Base-by-base conservation (phyloP, 2,797 vertebrate species). In the Pseudochirops corinnae region DNA sequence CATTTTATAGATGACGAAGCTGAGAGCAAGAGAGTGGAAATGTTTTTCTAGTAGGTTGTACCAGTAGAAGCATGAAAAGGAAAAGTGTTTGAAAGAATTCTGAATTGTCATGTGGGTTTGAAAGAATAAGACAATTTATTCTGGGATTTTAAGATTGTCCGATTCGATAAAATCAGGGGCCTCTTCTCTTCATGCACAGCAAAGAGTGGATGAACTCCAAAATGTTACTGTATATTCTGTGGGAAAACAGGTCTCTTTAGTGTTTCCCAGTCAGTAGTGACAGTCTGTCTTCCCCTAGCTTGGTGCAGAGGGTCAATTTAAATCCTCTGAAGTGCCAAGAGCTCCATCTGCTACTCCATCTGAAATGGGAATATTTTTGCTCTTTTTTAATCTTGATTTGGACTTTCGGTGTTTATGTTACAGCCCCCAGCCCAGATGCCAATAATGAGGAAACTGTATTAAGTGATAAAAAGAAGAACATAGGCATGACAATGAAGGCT, bases 271-370 rank as follows among this genome's bases (percentile, higher is more conserved):
- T 98, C 98, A 97, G 98, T 94, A 95, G 97, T 97, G 98, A 98
- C 98, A 98, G 98, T 97, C 98, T 98, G 98, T 98, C 98, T 98
- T 98, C 98, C 98, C 98, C 95, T 95, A 96, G 98, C 97, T 96
- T 97, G 98, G 98, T 98, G 98, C 98, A 97, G 98, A 98, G 98
- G 99, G 99, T 99, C 99, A 99, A 96, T 98, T 98, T 98, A 98
- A 98, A 99, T 98, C 98, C 98, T 98, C 97, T 55, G 93, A 98
- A 98, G 98, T 98, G 99, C 99, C 98, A 99, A 98, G 98, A 98
- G 96, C 97, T 98, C 99, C 99, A 99, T 99, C 99, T 99, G 99
- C 98, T 99, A 98, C 97, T 98, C 98, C 98, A 98, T 98, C 98
- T 99, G 99, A 99, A 99, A 99, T 98, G 98, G 98, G 98, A 98